Evolutionary conservation across 2,797 vertebrate genomes (phyloP), one percentile per base, ranked within the genome.

Genomic region (Acanthis flammea): DNA sequence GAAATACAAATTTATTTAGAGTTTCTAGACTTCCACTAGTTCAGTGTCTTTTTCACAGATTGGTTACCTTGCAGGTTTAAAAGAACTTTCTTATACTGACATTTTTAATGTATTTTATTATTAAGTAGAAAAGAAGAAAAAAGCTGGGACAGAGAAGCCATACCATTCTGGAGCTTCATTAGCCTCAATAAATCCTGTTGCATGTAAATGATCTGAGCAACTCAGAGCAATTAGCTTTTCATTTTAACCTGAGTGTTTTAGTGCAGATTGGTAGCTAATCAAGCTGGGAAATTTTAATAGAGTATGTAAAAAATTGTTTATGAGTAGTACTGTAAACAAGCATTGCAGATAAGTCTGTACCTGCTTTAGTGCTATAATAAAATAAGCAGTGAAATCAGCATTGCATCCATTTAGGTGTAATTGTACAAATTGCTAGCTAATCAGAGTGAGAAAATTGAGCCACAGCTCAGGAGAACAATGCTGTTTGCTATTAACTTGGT

Each of bases 381-480:
- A 97, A 94, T 90, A 96, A 96, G 68, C 42, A 47, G 71, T 89
- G 92, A 96, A 97, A 97, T 94, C 93, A 97, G 80, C 84, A 94
- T 77, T 97, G 78, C 63, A 95, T 90, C 71, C 78, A 96, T 96
- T 97, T 96, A 97, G 48, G 81, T 96, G 37, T 92, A 97, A 97
- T 97, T 97, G 90, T 97, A 92, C 94, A 97, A 97, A 97, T 94
- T 97, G 91, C 89, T 92, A 96, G 87, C 88, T 97, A 97, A 97
- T 97, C 93, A 96, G 87, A 94, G 61, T 76, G 76, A 78, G 94
- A 97, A 97, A 96, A 97, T 79, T 94, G 84, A 97, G 84, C 61
- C 50, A 80, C 53, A 62, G 37, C 72, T 96, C n/a, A 25, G 60
- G 84, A 95, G 82, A 96, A 95, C 87, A 97, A 93, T 96, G 41